A percentile compares a stretch with the other conserved stretches of the same genome.
Conservation (phyloP, 2,797 vertebrate species). For the Sitta carolinensis region DNA sequence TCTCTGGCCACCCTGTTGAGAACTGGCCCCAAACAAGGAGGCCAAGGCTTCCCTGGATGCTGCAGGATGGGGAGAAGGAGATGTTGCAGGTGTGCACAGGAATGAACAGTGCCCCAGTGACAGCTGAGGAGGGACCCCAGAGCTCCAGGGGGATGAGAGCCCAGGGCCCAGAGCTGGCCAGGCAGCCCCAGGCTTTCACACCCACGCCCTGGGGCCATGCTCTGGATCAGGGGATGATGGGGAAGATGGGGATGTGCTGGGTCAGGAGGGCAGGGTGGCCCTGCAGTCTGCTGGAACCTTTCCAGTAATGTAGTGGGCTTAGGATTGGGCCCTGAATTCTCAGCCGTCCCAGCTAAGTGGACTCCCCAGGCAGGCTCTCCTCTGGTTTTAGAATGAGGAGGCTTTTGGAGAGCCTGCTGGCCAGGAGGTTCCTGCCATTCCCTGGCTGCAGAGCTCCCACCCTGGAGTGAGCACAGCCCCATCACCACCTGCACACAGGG, state of each 20-base stretch:
- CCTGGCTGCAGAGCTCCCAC: neutral
- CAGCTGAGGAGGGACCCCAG: neutral
- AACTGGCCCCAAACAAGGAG: neutral
- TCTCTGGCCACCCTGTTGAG: neutral
- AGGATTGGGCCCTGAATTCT: constrained; percentile 51
- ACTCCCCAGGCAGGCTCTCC: neutral
- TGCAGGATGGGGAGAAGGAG: neutral
- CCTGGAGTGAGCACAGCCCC: fast-evolving
- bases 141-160: fast-evolving
- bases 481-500: neutral
- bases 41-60: neutral
- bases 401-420: neutral
- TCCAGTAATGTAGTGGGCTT: constrained; percentile 45
- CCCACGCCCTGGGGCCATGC: fast-evolving
- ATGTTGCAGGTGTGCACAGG: neutral
- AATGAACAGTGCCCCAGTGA: fast-evolving
- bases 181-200: fast-evolving
- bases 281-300: constrained; percentile 4
- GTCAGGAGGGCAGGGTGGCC: neutral
- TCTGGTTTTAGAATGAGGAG: neutral
- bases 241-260: neutral
- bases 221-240: fast-evolving
- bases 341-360: constrained; percentile 23
- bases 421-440: neutral
- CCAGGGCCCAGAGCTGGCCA: neutral